Percentiles rank a stretch among this genome's conserved stretches.
Evolutionary conservation across 2,113 vertebrate species (phyloP).

Genomic region (Candoia aspera): DNA sequence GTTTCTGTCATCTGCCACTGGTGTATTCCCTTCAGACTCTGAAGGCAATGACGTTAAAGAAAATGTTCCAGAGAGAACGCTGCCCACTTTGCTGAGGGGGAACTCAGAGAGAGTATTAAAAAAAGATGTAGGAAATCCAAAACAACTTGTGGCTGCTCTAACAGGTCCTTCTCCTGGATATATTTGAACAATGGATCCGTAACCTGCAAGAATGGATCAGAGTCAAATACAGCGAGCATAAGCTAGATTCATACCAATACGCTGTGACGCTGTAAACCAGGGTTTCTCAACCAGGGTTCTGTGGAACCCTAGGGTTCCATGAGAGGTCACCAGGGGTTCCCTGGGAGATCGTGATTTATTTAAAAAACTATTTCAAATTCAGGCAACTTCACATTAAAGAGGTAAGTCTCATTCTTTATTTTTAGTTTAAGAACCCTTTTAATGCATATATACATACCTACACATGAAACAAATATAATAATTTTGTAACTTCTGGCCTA

Average conservation of each 20-base stretch:
- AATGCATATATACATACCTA: too few species aligned
- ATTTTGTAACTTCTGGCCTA: too few species aligned
- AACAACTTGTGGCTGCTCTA: constrained; percentile 88
- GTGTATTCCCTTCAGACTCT: constrained; percentile 69
- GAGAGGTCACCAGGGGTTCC: too few species aligned
- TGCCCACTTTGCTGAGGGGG: constrained; percentile 89
- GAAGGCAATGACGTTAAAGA: constrained; percentile 73
- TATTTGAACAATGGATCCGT: constrained; percentile 93
- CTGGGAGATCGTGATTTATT: too few species aligned
- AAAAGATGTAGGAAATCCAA: constrained; percentile 90
- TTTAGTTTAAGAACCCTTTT: too few species aligned
- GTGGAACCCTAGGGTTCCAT: too few species aligned
- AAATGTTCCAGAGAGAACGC: constrained; percentile 84
- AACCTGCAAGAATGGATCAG: constrained; percentile 73
- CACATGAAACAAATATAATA: too few species aligned
- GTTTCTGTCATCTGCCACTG: constrained; percentile 58
- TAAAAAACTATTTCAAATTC: too few species aligned
- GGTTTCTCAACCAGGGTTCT: too few species aligned
- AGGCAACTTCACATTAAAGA: too few species aligned
- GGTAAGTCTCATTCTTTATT: too few species aligned
- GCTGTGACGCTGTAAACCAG: not conserved
- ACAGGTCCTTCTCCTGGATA: constrained; percentile 89
- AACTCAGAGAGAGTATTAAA: constrained; percentile 87
- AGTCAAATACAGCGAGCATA: not conserved
- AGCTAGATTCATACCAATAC: not conserved